phyloP scores from a whole-genome alignment of 2,113 vertebrate species.

The Grus americana region DNA sequence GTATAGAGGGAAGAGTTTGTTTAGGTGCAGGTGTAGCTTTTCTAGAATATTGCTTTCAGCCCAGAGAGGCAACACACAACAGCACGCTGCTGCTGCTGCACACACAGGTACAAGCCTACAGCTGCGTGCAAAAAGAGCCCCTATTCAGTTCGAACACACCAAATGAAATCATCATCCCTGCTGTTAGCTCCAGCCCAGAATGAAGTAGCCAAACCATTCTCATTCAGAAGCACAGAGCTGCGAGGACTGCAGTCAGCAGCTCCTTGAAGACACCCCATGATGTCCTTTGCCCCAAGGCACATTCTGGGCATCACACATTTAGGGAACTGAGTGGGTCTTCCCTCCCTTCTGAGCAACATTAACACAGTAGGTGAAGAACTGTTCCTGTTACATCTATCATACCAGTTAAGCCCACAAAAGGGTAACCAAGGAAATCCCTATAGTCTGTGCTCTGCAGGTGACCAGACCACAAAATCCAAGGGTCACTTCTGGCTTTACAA shows the following conservation, averaged over 20 bases:
- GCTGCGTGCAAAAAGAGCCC: neutral
- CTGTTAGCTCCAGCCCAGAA: neutral
- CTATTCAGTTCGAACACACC: neutral
- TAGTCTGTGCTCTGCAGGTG: neutral
- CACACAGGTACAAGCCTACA: neutral
- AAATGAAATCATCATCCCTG: neutral
- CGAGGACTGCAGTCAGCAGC: neutral
- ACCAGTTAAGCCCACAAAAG: neutral
- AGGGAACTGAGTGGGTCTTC: neutral
- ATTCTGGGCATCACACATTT: neutral
- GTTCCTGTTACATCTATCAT: neutral
- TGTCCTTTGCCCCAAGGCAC: neutral
- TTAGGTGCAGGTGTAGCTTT: neutral
- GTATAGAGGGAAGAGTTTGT: neutral
- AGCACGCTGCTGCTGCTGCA: neutral
- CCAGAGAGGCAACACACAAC: neutral
- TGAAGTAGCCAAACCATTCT: neutral
- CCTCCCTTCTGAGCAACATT: neutral
- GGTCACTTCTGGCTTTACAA: neutral
- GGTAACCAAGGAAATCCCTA: neutral
- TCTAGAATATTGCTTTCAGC: neutral
- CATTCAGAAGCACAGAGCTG: neutral
- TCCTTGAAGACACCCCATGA: neutral
- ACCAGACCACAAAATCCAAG: neutral
- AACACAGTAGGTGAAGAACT: neutral